Evolutionary conservation across 2,888 invertebrate species (phyloP).

Genomic region (Acleris literana): DNA sequence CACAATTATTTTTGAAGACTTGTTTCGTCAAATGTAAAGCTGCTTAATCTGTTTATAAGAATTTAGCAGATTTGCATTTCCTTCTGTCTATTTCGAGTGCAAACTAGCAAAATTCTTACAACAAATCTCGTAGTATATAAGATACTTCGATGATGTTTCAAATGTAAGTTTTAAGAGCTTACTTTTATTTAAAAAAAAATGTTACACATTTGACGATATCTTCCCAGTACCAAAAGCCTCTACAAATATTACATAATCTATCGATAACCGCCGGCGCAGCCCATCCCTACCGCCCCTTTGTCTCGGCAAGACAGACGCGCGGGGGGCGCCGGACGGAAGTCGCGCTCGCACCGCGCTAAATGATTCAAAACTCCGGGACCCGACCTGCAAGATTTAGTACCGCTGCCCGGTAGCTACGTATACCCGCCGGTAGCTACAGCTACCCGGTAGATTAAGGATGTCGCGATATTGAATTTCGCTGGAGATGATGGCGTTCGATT

Average conservation of each 20-base stretch:
- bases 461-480: constrained; percentile 82
- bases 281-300: constrained; percentile 77
- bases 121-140: no score
- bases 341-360: constrained; percentile 78
- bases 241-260: not conserved
- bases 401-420: constrained; percentile 54
- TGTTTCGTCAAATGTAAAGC: no score
- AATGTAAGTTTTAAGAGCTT: no score
- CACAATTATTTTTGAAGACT: no score
- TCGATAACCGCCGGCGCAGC: constrained; percentile 3
- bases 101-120: no score
- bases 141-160: no score
- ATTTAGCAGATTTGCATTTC: no score
- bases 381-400: constrained; percentile 80
- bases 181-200: no score
- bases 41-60: no score
- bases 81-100: no score
- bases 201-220: no score
- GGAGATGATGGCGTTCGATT: constrained; percentile 44
- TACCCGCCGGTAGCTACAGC: constrained; percentile 64
- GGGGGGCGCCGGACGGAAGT: constrained; percentile 81
- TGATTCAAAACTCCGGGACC: constrained; percentile 80
- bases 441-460: constrained; percentile 81
- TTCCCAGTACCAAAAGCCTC: not conserved
- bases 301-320: constrained; percentile 82